Evolutionary conservation across 1,140 invertebrate species (phyloP).

Genomic region (Mercenaria mercenaria): DNA sequence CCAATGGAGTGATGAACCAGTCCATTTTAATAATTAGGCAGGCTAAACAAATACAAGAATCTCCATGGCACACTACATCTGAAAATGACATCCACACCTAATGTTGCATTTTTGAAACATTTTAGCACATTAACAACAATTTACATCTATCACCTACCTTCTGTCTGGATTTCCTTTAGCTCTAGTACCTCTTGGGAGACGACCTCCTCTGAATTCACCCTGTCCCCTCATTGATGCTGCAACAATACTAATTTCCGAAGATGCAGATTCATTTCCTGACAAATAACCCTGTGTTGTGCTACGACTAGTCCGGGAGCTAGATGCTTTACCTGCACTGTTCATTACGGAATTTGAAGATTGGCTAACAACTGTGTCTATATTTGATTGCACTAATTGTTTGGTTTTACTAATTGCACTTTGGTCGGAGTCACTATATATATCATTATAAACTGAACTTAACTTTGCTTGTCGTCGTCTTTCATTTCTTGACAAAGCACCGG

Average conservation of each 20-base stretch:
- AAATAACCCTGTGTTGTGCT: not conserved
- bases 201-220: not conserved
- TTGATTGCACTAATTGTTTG: not conserved
- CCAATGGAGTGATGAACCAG: too few species aligned
- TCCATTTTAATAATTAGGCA: too few species aligned
- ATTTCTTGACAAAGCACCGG: not conserved
- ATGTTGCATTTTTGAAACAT: too few species aligned
- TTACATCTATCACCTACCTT: too few species aligned
- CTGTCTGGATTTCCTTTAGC: not conserved
- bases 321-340: not conserved
- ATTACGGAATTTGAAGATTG: not conserved
- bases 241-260: constrained; percentile 25
- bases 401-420: not conserved
- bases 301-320: not conserved
- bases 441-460: not conserved
- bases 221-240: constrained; percentile 24
- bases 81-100: too few species aligned
- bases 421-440: not conserved
- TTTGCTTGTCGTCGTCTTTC: constrained; percentile 22
- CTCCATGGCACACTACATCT: too few species aligned
- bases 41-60: too few species aligned
- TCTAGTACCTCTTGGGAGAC: not conserved
- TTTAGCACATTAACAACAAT: too few species aligned
- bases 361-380: not conserved
- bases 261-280: constrained; percentile 3